Evolutionary conservation across 2,888 invertebrate genomes (phyloP), one percentile per base, ranked within the genome.

Genomic region (Caradrina clavipalpis): DNA sequence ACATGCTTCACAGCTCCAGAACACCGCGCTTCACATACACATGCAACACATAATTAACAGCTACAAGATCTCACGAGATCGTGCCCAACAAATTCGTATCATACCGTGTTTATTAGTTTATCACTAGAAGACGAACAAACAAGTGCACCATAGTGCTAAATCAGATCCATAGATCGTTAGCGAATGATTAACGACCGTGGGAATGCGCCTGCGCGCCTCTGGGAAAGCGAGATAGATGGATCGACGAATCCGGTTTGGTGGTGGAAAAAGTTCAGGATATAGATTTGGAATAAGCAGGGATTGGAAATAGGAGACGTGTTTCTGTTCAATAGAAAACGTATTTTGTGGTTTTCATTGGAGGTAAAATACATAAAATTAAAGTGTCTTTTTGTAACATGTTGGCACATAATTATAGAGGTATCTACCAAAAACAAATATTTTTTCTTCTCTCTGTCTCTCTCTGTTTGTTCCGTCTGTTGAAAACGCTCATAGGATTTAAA

Each of bases 101-200:
- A 74, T 68, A 75, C 73, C 57, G 72, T 80, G 71, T 81, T 82
- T 73, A 84, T 84, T 83, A 84, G 76, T 64, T 73, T 78, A 83
- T 80, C 79, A 75, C 65, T 72, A 51, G 66, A 56, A 69, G 72
- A 76, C 68, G 69, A 82, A 76, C 81, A 82, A 84, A 84, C 85
- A 84, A 83, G 83, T 77, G 74, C 76, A 76, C 77, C 69, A 74
- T 71, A 81, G 83, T 81, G 83, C 83, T 87, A 84, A 88, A 86
- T 88, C 88, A 84, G 88, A 84, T 83, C 84, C 83, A 83, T 86
- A 83, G 86, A 86, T 86, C 85, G 80, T 84, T 86, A 80, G 83
- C 72, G 79, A 67, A 86, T 87, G 89, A 90, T 90, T 85, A 86
- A 86, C 85, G 86, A 76, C 76, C 88, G 89, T 90, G 90, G 85